Evolutionary conservation across 2,113 vertebrate genomes (phyloP).

Genomic region (Alectura lathami): DNA sequence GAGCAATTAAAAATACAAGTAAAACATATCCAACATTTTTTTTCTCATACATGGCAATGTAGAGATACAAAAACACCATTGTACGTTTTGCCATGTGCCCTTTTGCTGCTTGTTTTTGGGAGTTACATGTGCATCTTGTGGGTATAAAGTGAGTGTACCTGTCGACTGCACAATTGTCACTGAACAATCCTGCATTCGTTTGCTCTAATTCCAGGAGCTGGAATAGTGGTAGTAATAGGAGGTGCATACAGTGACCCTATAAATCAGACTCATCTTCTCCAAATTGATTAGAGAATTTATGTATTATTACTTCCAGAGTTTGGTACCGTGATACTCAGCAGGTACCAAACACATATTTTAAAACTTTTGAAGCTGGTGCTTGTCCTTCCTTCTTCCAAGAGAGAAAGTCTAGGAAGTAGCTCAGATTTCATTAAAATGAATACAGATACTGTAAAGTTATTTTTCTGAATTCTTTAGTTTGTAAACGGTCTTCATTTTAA

Average conservation of each 20-base stretch:
- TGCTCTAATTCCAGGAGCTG: background rate
- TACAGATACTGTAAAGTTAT: background rate
- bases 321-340: background rate
- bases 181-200: background rate
- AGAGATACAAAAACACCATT: too few relatives aligned
- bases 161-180: background rate
- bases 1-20: background rate
- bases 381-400: background rate
- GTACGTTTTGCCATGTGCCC: too few relatives aligned
- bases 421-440: background rate
- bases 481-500: background rate
- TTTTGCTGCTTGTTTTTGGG: too few relatives aligned
- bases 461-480: background rate
- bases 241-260: background rate
- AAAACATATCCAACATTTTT: fast-evolving
- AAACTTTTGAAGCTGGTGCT: background rate
- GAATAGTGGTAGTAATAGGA: background rate
- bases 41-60: fast-evolving
- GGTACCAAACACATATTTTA: background rate
- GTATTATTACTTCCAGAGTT: background rate
- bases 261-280: background rate
- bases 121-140: background rate
- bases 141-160: background rate
- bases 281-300: background rate
- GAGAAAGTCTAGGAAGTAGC: background rate